Conservation (phyloP, 2,888 invertebrate genomes). For the Caenorhabditis sp. region DNA sequence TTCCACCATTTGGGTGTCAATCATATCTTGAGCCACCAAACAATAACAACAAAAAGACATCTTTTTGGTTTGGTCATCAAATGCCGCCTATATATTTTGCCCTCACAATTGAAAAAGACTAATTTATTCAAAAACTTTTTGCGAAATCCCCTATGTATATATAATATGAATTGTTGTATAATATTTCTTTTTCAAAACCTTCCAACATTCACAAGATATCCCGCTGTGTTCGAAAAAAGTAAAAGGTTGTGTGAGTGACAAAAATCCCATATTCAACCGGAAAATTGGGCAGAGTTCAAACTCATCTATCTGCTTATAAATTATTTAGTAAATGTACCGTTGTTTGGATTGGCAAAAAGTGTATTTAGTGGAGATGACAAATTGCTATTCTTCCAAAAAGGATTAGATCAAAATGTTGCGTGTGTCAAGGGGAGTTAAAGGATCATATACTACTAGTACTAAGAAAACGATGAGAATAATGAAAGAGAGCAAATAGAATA, state of each 20-base stretch:
- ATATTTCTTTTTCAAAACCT: not conserved
- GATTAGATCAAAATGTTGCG: not conserved
- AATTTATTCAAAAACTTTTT: not conserved
- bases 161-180: not conserved
- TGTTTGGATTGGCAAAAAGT: not conserved
- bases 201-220: not conserved
- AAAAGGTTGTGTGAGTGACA: not conserved
- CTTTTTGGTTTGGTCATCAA: not conserved
- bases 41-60: not conserved
- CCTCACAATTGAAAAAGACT: no score
- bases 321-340: not conserved
- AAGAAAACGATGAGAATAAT: no score
- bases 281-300: not conserved
- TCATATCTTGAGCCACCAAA: not conserved
- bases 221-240: not conserved
- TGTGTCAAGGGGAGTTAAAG: not conserved
- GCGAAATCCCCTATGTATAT: not conserved
- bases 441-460: not conserved
- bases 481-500: no score
- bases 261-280: not conserved
- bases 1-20: not conserved
- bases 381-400: not conserved
- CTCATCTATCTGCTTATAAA: not conserved
- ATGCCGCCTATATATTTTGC: not conserved
- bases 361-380: not conserved